Conservation (phyloP, 2,888 invertebrate genomes). For the Cryptus viduatorius region DNA sequence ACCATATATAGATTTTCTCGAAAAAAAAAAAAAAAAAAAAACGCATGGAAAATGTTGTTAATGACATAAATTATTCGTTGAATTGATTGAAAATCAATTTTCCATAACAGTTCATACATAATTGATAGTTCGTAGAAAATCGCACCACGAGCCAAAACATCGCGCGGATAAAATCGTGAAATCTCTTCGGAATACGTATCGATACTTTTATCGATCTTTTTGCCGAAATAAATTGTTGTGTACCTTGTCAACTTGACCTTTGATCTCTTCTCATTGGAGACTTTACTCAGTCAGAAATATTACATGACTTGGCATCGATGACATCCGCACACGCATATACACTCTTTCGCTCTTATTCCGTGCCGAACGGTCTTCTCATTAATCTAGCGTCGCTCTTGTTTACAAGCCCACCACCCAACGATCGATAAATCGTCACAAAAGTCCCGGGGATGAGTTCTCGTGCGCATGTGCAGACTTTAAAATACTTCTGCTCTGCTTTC, state of each 20-base stretch:
- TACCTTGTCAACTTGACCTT: slow-evolving; percentile 55
- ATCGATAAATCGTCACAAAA: slow-evolving; percentile 63
- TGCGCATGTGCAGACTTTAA: slow-evolving; percentile 14
- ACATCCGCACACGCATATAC: slow-evolving; percentile 53
- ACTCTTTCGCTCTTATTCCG: slow-evolving; percentile 4
- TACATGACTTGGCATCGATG: slow-evolving; percentile 60
- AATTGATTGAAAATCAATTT: too few species aligned
- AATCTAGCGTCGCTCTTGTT: slow-evolving; percentile 66
- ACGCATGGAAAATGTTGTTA: too few species aligned
- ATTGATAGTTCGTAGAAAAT: too few species aligned
- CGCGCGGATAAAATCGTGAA: too few species aligned
- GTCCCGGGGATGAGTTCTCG: slow-evolving; percentile 55
- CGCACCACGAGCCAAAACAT: too few species aligned
- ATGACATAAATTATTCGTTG: too few species aligned
- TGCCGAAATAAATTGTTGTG: neutral
- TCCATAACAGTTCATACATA: too few species aligned
- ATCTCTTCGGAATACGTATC: neutral
- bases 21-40: too few species aligned
- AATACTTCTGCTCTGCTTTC: slow-evolving; percentile 28
- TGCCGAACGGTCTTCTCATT: slow-evolving; percentile 45
- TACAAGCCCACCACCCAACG: slow-evolving; percentile 70
- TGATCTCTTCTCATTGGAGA: slow-evolving; percentile 24
- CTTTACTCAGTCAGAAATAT: slow-evolving; percentile 6
- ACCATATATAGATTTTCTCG: too few species aligned
- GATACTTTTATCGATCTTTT: neutral